Conservation (phyloP, 2,113 vertebrate genomes). For the Terrapene triunguis region DNA sequence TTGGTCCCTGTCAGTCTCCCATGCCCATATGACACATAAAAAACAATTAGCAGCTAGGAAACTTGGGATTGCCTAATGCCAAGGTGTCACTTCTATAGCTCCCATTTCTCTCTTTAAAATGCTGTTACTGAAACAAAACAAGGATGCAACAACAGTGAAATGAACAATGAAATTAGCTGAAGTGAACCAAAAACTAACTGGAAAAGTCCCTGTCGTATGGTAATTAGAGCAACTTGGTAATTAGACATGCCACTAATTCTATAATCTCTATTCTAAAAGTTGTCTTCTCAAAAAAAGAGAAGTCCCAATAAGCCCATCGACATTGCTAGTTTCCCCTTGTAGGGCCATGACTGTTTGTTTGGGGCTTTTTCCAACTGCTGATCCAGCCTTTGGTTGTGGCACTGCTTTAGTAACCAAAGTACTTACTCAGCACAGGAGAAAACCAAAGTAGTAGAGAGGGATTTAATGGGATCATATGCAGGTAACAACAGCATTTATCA, state of each 20-base stretch:
- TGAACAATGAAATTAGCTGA: background rate
- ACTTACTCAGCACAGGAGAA: background rate
- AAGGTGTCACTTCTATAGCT: background rate
- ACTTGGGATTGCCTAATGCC: background rate
- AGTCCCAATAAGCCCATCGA: background rate
- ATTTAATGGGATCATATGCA: background rate
- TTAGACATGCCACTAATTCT: too few relatives aligned
- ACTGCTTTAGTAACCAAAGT: background rate
- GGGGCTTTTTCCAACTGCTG: background rate
- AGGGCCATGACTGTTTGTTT: background rate
- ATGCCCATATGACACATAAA: background rate
- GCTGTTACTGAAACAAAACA: background rate
- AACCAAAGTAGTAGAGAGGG: background rate
- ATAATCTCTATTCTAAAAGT: background rate
- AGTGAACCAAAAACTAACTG: background rate
- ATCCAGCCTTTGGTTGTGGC: background rate
- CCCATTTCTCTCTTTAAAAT: background rate
- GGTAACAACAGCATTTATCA: background rate
- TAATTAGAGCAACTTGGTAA: background rate
- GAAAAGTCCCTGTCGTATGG: background rate
- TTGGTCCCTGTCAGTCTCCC: background rate
- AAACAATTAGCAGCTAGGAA: background rate
- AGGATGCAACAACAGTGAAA: background rate
- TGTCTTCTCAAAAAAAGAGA: too few relatives aligned
- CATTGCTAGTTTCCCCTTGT: background rate